Percentiles rank a stretch among this genome's conserved stretches.
Conservation (phyloP, 2,113 vertebrate species). For the Physeter macrocephalus region DNA sequence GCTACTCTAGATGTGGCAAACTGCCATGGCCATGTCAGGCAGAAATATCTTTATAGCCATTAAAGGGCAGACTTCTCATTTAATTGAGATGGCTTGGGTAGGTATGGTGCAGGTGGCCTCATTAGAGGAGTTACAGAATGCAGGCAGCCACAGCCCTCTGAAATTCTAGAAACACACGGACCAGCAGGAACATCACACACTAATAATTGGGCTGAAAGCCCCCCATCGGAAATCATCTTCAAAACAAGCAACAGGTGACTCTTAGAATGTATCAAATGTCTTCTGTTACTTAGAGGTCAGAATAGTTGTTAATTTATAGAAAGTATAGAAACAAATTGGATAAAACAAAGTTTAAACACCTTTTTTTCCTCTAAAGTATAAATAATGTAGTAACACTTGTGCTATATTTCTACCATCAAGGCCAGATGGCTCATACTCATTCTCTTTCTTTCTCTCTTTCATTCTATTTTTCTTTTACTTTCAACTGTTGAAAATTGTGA, state of each 20-base stretch:
- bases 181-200: neutral
- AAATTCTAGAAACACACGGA: neutral
- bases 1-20: neutral
- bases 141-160: neutral
- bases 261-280: neutral
- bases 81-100: neutral
- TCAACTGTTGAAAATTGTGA: neutral
- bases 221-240: neutral
- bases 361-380: neutral
- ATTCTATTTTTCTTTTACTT: neutral
- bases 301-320: neutral
- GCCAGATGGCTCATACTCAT: neutral
- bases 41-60: neutral
- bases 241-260: neutral
- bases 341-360: neutral
- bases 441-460: neutral
- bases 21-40: neutral
- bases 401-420: neutral
- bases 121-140: neutral
- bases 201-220: neutral
- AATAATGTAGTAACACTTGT: neutral
- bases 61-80: neutral
- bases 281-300: neutral
- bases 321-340: neutral
- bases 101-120: neutral